Conservation (phyloP, 2,113 vertebrate species). For the Sander vitreus region DNA sequence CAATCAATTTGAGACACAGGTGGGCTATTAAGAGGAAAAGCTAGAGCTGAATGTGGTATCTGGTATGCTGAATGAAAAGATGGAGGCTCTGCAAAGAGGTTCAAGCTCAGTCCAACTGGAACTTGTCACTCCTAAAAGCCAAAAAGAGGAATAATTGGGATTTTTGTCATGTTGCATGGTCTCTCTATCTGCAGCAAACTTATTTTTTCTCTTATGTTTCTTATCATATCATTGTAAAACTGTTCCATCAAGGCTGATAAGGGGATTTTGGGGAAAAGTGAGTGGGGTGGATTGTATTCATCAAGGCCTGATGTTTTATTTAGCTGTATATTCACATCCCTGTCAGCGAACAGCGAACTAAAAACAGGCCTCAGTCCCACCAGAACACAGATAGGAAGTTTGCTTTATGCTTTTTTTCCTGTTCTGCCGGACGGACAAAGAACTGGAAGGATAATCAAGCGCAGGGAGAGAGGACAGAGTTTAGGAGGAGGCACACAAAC, state of each 20-base stretch:
- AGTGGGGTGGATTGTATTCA: slow-evolving; percentile 41
- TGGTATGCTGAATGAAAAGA: slow-evolving; percentile 23
- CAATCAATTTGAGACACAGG: slow-evolving; percentile 65
- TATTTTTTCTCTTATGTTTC: background rate
- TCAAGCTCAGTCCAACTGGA: slow-evolving; percentile 21
- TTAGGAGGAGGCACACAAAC: slow-evolving; percentile 33
- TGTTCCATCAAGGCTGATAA: slow-evolving; percentile 4
- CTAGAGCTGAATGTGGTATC: slow-evolving; percentile 32
- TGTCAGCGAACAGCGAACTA: slow-evolving; percentile 44
- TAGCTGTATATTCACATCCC: slow-evolving; percentile 42
- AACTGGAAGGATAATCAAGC: slow-evolving; percentile 49
- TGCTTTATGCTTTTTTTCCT: slow-evolving; percentile 68
- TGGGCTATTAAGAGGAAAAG: slow-evolving; percentile 60
- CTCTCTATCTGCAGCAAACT: background rate
- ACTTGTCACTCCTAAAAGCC: slow-evolving; percentile 41
- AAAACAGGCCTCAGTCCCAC: slow-evolving; percentile 57
- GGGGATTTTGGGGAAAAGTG: slow-evolving; percentile 27
- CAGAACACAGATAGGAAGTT: slow-evolving; percentile 64
- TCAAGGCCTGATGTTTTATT: slow-evolving; percentile 53
- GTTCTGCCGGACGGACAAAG: slow-evolving; percentile 49
- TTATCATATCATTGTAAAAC: slow-evolving; percentile 1
- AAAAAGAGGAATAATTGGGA: slow-evolving; percentile 5
- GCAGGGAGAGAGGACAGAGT: background rate
- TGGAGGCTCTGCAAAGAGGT: slow-evolving; percentile 2
- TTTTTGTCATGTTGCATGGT: background rate